Conservation (phyloP, 2,888 invertebrate genomes). For the Petrophora chlorosata region DNA sequence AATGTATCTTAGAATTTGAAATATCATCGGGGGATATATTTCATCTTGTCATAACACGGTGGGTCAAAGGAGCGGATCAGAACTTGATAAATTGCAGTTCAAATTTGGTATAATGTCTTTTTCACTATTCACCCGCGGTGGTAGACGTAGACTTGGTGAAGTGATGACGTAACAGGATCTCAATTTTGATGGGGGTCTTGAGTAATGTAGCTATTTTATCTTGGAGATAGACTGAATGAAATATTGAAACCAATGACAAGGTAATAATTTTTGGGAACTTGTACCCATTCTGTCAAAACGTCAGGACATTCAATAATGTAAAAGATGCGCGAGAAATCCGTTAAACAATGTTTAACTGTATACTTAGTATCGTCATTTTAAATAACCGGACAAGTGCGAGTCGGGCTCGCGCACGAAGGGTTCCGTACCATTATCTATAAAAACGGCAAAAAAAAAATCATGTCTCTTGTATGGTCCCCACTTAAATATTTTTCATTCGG, state of each 20-base stretch:
- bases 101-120: conserved; percentile 82
- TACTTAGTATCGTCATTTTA: no score
- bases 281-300: no score
- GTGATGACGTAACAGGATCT: conserved; percentile 74
- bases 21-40: conserved; percentile 79
- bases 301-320: no score
- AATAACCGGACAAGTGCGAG: no score
- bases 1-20: conserved; percentile 68
- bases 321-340: no score
- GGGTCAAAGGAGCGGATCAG: conserved; percentile 77
- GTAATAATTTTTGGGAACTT: no score
- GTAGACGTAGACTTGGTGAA: conserved; percentile 54
- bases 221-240: conserved; percentile 15
- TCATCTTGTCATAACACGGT: conserved; percentile 82
- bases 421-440: no score
- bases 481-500: no score
- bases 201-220: conserved; percentile 35
- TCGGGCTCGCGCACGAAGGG: no score
- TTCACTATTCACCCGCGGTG: conserved; percentile 67
- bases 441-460: no score
- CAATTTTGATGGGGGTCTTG: conserved; percentile 51
- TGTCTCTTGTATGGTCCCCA: no score
- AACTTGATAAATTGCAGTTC: conserved; percentile 81
- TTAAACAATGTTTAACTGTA: no score
- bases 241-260: conserved; percentile 16